phyloP scores from a whole-genome alignment of 2,888 invertebrate species.

The Scaptodrosophila latifasciaeformis region DNA sequence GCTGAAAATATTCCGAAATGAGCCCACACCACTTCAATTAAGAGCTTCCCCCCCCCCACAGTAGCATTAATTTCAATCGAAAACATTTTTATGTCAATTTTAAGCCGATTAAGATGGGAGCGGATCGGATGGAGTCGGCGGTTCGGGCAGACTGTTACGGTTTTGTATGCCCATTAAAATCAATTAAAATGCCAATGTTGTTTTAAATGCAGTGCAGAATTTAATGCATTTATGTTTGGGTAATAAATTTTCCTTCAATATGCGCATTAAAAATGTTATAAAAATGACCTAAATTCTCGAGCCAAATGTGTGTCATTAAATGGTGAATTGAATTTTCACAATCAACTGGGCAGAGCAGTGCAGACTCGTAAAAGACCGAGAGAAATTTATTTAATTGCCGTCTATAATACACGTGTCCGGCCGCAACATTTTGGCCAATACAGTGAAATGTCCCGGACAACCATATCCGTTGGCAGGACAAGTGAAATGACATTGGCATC shows the following conservation, averaged over 20 bases:
- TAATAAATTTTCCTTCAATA: constrained; percentile 38
- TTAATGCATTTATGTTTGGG: constrained; percentile 48
- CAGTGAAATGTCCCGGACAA: too few species aligned
- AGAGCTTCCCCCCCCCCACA: constrained; percentile 18
- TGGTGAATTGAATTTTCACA: too few species aligned
- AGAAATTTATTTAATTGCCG: constrained; percentile 27
- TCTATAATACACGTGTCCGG: too few species aligned
- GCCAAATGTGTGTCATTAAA: too few species aligned
- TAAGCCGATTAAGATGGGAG: constrained; percentile 57
- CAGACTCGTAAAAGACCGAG: neutral
- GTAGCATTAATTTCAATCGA: constrained; percentile 53
- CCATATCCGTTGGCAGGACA: too few species aligned
- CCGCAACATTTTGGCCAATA: too few species aligned
- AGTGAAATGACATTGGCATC: too few species aligned
- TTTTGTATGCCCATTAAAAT: constrained; percentile 49
- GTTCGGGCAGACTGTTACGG: neutral
- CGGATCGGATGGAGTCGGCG: constrained; percentile 5
- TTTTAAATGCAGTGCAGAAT: constrained; percentile 29
- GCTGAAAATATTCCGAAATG: too few species aligned
- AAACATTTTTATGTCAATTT: constrained; percentile 23
- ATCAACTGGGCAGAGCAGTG: neutral
- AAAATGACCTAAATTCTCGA: too few species aligned
- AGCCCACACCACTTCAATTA: constrained; percentile 60
- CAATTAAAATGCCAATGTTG: constrained; percentile 46
- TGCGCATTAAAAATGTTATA: neutral